phyloP scores from a whole-genome alignment of 2,113 vertebrate genomes.

The Arizona elegans region DNA sequence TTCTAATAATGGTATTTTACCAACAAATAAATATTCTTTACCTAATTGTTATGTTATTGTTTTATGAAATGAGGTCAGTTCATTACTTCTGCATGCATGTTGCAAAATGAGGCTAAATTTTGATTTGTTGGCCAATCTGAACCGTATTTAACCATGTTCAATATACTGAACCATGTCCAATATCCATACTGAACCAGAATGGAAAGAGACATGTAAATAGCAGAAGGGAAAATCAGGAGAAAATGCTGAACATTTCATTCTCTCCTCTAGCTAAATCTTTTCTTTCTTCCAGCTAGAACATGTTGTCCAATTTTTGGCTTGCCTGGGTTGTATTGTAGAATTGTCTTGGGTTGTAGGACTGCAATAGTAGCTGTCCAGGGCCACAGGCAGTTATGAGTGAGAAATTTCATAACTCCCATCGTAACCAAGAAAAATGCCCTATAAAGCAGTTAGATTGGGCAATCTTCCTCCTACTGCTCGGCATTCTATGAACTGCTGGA shows the following conservation, averaged over 20 bases:
- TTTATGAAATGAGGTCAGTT: background rate
- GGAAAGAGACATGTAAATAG: background rate
- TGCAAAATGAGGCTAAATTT: background rate
- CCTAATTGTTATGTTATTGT: background rate
- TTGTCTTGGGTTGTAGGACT: background rate
- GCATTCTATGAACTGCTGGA: background rate
- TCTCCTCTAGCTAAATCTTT: background rate
- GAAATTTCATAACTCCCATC: background rate
- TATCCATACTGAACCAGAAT: background rate
- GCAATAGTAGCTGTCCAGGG: background rate
- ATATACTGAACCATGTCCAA: background rate
- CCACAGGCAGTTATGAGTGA: background rate
- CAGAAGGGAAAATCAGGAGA: background rate
- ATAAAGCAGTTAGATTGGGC: background rate
- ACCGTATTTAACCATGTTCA: background rate
- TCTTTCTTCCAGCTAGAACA: too few species aligned
- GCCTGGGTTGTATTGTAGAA: too few species aligned
- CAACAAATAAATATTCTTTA: background rate
- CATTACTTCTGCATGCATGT: background rate
- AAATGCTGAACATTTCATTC: background rate
- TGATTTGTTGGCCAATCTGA: background rate
- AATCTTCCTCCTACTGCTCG: background rate
- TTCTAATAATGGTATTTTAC: background rate
- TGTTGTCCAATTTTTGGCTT: too few species aligned
- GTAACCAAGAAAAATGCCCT: background rate